Percentiles rank a stretch among this genome's conserved stretches.
Evolutionary conservation across 2,888 invertebrate genomes (phyloP).

Genomic region (Hartigia nigra): DNA sequence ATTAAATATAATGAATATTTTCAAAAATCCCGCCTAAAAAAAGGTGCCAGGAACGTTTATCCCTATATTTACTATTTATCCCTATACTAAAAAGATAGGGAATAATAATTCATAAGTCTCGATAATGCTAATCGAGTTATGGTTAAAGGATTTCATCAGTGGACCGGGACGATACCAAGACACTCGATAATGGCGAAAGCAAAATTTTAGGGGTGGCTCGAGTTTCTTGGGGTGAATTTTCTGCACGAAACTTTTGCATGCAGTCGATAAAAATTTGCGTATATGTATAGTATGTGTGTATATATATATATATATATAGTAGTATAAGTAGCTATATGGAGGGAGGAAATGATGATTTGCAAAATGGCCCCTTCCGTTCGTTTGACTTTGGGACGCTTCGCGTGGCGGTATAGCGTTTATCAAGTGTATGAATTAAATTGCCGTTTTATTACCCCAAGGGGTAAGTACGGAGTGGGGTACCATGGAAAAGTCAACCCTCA

Average conservation of each 20-base stretch:
- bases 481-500: constrained; percentile 30
- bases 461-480: constrained; percentile 22
- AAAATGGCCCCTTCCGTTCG: constrained; percentile 58
- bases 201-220: neutral
- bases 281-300: no score
- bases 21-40: no score
- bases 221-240: neutral
- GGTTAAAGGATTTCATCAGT: no score
- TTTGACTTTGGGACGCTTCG: constrained; percentile 39
- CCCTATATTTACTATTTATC: no score
- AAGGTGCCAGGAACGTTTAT: no score
- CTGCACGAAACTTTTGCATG: neutral
- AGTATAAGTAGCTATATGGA: neutral
- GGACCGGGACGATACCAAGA: neutral
- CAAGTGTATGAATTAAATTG: constrained; percentile 66
- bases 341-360: constrained; percentile 57
- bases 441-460: constrained; percentile 63
- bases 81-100: no score
- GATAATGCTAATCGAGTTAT: no score
- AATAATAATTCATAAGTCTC: no score
- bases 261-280: neutral
- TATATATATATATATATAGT: fast-evolving
- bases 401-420: constrained; percentile 52
- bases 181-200: neutral
- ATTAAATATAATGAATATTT: no score